Evolutionary conservation across 2,797 vertebrate genomes (phyloP).

Genomic region (Menidia menidia): DNA sequence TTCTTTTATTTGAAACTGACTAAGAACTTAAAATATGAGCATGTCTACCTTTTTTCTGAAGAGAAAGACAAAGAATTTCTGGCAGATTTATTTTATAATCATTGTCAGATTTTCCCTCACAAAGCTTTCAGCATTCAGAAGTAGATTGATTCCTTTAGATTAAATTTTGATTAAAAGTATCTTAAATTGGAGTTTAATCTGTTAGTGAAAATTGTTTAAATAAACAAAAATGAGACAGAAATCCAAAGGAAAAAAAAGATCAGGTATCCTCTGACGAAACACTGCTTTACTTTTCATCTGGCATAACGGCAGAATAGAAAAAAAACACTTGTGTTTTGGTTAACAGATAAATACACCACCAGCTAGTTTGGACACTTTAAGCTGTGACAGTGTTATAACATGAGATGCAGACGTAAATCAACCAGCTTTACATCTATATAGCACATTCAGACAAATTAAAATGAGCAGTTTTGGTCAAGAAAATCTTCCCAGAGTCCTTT

Average conservation of each 20-base stretch:
- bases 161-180: no score
- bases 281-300: background rate
- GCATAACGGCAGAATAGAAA: background rate
- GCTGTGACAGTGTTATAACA: constrained; percentile 44
- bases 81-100: constrained; percentile 15
- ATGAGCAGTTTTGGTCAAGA: constrained; percentile 21
- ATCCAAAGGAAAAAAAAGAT: constrained; percentile 5
- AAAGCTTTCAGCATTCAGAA: background rate
- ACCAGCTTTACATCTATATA: constrained; percentile 26
- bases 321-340: background rate
- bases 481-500: constrained; percentile 29
- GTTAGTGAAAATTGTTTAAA: no score
- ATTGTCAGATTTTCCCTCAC: background rate
- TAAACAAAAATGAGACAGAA: background rate
- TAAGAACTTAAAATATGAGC: background rate
- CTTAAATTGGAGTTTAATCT: no score
- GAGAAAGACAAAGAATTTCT: background rate
- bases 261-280: no score
- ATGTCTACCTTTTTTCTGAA: background rate
- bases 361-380: constrained; percentile 22
- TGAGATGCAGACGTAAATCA: constrained; percentile 12
- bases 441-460: constrained; percentile 19
- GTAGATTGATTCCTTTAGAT: no score
- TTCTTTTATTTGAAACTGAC: constrained; percentile 25
- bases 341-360: constrained; percentile 22